Base-by-base conservation (phyloP, 2,113 vertebrate species). In the Trogon melanurus region DNA sequence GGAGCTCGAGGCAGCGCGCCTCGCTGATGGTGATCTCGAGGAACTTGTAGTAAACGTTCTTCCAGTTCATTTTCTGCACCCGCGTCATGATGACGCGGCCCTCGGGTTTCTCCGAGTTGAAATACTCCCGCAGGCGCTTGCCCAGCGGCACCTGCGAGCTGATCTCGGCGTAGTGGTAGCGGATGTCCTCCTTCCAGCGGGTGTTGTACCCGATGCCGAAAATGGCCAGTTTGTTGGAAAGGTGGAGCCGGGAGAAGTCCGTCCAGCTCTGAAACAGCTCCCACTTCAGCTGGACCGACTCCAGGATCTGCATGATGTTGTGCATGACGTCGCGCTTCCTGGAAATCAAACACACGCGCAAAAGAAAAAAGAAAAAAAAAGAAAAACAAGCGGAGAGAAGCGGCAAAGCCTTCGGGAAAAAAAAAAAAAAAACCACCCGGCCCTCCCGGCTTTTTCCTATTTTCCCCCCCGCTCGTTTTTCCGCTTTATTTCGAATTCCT, bases 61-160 rank as follows among this genome's bases (percentile, higher is more conserved):
- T 99, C 99, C 99, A 99, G 98, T 99, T 99, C 99, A 99, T 99
- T 97, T 99, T 99, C 97, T 99, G 99, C 34, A 99, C 99, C 71
- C 99, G 98, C 93, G 99, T 99, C 99, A 99, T 99, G 82, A 99
- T 98, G 30, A 99, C 96, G 27, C 99, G 98, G 12, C 99, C 99
- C 90, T 99, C 99, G 0, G 99, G 98, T 88, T 99, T 99, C 71
- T 99, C 99, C 0, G 99, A 99, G 96, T 99, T 99, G 97, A 99
- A 99, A 96, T 99, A 99, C 72, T 99, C 99, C 15, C 99, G 98
- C 7, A 99, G 98, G 5, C 99, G 98, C 66, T 99, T 99, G 25
- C 99, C 99, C 2, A 99, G 98, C 1, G 99, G 99, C 27, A 99
- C 99, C 97, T 99, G 99, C 3, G 99, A 99, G 97, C 99, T 99